Evolutionary conservation across 2,888 invertebrate genomes (phyloP).

Genomic region (Neoaliturus tenellus): DNA sequence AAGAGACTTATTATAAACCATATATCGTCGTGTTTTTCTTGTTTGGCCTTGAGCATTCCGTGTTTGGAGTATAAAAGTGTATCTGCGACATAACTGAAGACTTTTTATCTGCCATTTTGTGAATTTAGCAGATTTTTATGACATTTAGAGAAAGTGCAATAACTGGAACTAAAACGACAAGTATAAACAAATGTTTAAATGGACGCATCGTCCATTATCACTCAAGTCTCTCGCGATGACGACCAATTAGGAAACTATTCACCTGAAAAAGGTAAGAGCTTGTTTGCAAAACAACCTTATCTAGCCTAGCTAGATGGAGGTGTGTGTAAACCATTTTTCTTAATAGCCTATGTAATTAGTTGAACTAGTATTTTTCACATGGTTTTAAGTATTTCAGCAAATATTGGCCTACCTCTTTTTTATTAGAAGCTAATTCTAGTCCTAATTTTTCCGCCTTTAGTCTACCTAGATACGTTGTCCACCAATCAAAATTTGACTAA

Average conservation of each 20-base stretch:
- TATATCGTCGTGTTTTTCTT: slow-evolving; percentile 9
- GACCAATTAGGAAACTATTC: slow-evolving; percentile 95
- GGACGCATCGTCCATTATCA: slow-evolving; percentile 99
- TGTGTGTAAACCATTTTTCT: too few species aligned
- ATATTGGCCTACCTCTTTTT: too few species aligned
- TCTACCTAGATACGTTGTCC: too few species aligned
- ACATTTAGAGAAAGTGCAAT: slow-evolving; percentile 63
- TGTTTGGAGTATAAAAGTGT: slow-evolving; percentile 34
- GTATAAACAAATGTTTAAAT: slow-evolving; percentile 83
- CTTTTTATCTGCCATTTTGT: slow-evolving; percentile 68
- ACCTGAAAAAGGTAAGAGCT: slow-evolving; percentile 91
- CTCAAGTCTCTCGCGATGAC: slow-evolving; percentile 98
- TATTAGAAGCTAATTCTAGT: too few species aligned
- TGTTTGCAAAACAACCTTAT: background rate
- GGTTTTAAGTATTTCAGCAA: too few species aligned
- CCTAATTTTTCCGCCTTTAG: too few species aligned
- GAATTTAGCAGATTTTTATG: slow-evolving; percentile 63
- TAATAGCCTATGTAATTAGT: too few species aligned
- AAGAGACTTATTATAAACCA: background rate
- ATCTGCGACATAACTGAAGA: slow-evolving; percentile 66
- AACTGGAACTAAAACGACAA: slow-evolving; percentile 60
- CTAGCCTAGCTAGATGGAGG: too few species aligned
- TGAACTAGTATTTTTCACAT: too few species aligned
- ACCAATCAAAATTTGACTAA: too few species aligned
- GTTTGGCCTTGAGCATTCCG: slow-evolving; percentile 51